Evolutionary conservation across 2,888 invertebrate genomes (phyloP), one percentile per base, ranked within the genome.

Genomic region (Protonemura montana): DNA sequence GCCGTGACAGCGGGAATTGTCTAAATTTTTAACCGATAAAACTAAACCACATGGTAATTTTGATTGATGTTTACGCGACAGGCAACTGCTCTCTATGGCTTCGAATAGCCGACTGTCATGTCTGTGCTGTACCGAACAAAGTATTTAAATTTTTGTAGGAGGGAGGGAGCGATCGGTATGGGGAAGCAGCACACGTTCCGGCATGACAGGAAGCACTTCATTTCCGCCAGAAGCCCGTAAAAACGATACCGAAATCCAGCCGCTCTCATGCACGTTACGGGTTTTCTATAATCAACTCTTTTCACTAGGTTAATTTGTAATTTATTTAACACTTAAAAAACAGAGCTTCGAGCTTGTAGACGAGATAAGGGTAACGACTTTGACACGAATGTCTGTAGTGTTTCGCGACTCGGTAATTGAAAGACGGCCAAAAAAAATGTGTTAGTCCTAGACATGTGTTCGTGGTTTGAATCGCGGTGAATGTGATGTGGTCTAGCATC

Each of bases 221-320:
- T 29, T 82, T 82, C 42, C 28, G 42, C 28, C 35, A 42, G 35
- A 41, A 81, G 42, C 82, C 42, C n/a, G 28, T 81, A 41, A 35
- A 26, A 28, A 41, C 25, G 82, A 82, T 82, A 35, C 42, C 0
- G 35, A 82, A 6, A 35, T 3, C 35, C 10, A 6, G n/a, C 6
- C 82, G 35, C 82, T 25, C 28, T 29, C 35, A 41, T 28, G 42
- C 42, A 35, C 35, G 35, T 35, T 35, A 35, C 35, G 5, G 35
- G 3, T 35, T 35, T 77, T 78, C 16, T 7, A 28, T 78, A 6
- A 78, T 13, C 26, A 26, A n/a, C 6, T 77, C n/a, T 78, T 2
- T 25, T 78, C 29, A 78, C 29, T 78, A 28, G 29, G 27, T 78
- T 78, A 78, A 28, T 78, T 78, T 28, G 7, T 78, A 28, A 78